These are phyloP conservation scores for Ommatoiulus sabulosus DNA, from an alignment of 2,888 invertebrate genomes.

Conservation along the genomic window DNA sequence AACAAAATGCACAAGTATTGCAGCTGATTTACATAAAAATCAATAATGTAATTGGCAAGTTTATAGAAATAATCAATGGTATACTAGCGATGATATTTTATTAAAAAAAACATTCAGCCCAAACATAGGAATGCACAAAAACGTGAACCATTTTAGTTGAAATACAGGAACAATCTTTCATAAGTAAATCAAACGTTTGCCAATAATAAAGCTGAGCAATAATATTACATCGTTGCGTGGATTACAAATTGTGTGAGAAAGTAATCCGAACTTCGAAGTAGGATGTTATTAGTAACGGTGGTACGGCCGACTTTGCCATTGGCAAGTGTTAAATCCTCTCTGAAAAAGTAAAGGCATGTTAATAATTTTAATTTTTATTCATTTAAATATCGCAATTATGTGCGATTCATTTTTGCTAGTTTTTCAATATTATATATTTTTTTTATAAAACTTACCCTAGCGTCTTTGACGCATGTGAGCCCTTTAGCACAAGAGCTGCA, in stretches of 20 bases:
- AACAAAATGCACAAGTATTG: too few species aligned
- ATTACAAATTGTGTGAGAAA: too few species aligned
- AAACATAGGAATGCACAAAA: not conserved
- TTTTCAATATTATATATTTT: not conserved
- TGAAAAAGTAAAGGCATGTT: not conserved
- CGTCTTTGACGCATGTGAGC: not conserved
- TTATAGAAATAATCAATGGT: too few species aligned
- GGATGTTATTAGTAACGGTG: too few species aligned
- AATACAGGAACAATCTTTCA: not conserved
- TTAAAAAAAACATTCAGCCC: not conserved
- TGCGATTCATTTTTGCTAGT: not conserved
- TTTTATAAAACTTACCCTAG: conserved; percentile 24
- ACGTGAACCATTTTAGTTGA: too few species aligned
- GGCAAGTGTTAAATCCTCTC: not conserved
- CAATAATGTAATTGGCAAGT: too few species aligned
- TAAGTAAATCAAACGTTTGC: not conserved
- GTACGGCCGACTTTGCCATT: too few species aligned
- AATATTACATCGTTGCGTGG: not conserved
- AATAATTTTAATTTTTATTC: not conserved
- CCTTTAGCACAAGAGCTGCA: conserved; percentile 29
- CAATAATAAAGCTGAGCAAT: too few species aligned
- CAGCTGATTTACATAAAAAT: too few species aligned
- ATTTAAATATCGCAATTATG: not conserved
- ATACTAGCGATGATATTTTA: not conserved
- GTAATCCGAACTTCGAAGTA: too few species aligned